Conservation (phyloP, 2,888 invertebrate genomes). For the Electrophaes corylata region DNA sequence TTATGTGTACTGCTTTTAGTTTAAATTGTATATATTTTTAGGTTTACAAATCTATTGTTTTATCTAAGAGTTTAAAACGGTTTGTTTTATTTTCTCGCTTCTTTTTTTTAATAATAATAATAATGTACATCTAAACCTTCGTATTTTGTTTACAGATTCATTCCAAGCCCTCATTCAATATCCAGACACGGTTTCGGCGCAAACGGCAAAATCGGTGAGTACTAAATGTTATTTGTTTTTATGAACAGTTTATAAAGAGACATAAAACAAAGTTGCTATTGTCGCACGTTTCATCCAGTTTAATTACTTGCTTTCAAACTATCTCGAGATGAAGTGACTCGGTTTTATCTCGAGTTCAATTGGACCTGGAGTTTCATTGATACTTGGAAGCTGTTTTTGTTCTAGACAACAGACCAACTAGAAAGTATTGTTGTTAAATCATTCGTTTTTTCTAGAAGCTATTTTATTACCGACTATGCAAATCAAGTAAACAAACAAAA, state of each 20-base stretch:
- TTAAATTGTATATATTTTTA: no score
- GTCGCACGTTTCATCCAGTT: constrained; percentile 77
- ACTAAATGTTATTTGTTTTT: constrained; percentile 72
- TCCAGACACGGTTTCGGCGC: constrained; percentile 98
- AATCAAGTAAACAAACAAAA: constrained; percentile 1
- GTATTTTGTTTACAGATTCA: constrained; percentile 88
- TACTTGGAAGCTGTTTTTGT: constrained; percentile 36
- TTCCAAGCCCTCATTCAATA: constrained; percentile 99
- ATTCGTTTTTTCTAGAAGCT: neutral
- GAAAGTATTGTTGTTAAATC: constrained; percentile 7
- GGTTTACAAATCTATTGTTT: no score
- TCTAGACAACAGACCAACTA: constrained; percentile 11
- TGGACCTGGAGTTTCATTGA: constrained; percentile 49
- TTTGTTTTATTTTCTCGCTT: no score
- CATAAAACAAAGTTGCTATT: constrained; percentile 79
- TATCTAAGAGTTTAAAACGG: no score
- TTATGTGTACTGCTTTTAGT: no score
- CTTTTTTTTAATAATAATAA: no score
- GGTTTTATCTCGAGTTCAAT: constrained; percentile 52
- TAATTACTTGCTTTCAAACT: constrained; percentile 75
- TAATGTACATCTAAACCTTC: constrained; percentile 17
- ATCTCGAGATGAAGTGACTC: constrained; percentile 68
- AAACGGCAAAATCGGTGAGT: constrained; percentile 97
- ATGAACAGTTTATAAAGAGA: constrained; percentile 75
- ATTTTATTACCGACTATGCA: neutral